Base-by-base conservation (phyloP, 2,113 vertebrate genomes). In the Gnathonemus longibarbis region DNA sequence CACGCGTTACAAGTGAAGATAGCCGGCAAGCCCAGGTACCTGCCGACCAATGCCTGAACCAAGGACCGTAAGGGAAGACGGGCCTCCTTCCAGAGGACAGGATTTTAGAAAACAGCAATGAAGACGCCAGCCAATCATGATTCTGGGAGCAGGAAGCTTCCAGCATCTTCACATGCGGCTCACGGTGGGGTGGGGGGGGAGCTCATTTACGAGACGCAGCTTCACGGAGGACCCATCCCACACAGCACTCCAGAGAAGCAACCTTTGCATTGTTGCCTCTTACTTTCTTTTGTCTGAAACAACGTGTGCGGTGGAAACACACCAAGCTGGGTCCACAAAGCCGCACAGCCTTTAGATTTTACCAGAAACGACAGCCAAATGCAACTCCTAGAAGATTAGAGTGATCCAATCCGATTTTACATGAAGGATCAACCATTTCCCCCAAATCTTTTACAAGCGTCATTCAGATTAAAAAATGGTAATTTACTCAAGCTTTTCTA, bases 201-300 rank as follows among this genome's bases (percentile, higher is more conserved):
- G 70, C 88, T 84, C 46, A 89, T 83, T 89, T 42, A 89, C 35
- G 0, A 52, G 52, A 80, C 49, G 6, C 13, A 21, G 24, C 70
- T 39, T 49, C 15, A 83, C 21, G 35, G 88, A 83, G 19, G 46
- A 52, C 27, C 70, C 74, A 84, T 74, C 74, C 66, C 77, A 90
- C 56, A 86, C 52, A 86, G 13, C 56, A 62, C n/a, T 62, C 52
- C 24, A 83, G 35, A 58, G n/a, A 52, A 19, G 45, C n/a, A 77
- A 77, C 70, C 66, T 80, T 42, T 70, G 24, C 45, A 88, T 87
- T 74, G 84, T 74, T 90, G 52, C 62, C 83, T 90, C 87, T 90
- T 87, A 5, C 24, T 27, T 74, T n/a, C 58, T 56, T 87, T 87
- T 87, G 58, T 86, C 83, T 85, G 80, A 49, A 86, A 39, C 42